These are phyloP conservation scores for Colinus virginianus DNA, from an alignment of 2,113 vertebrate species.

Conservation along the genomic window DNA sequence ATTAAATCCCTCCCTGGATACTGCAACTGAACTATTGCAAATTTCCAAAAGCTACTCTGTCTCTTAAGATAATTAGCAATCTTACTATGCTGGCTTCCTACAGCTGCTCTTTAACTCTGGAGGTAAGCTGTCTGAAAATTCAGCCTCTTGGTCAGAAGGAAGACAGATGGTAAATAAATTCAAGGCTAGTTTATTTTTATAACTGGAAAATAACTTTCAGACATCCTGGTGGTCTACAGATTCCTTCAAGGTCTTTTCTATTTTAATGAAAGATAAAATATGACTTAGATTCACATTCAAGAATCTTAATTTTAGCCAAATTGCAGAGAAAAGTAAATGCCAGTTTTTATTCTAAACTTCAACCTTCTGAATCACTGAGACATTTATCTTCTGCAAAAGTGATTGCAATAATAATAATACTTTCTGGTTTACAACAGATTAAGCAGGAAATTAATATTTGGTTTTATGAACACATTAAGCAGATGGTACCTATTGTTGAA, in stretches of 20 bases:
- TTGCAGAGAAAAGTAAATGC: slow-evolving; percentile 24
- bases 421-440: slow-evolving; percentile 42
- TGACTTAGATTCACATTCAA: slow-evolving; percentile 11
- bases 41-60: not conserved
- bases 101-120: not conserved
- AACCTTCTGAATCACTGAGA: slow-evolving; percentile 37
- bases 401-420: slow-evolving; percentile 55
- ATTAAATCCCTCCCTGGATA: slow-evolving; percentile 5
- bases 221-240: slow-evolving; percentile 52
- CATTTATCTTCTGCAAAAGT: slow-evolving; percentile 24
- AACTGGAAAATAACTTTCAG: slow-evolving; percentile 63
- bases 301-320: slow-evolving; percentile 44
- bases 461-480: slow-evolving; percentile 62
- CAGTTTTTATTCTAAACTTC: slow-evolving; percentile 50
- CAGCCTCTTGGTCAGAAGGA: slow-evolving; percentile 23
- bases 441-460: slow-evolving; percentile 63
- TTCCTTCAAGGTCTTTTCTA: slow-evolving; percentile 57
- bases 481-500: slow-evolving; percentile 48
- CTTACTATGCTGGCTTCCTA: not conserved
- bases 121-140: slow-evolving; percentile 37
- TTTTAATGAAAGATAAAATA: slow-evolving; percentile 65
- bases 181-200: slow-evolving; percentile 55
- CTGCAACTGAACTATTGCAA: slow-evolving; percentile 17
- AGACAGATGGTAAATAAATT: slow-evolving; percentile 66
- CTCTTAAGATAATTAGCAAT: slow-evolving; percentile 27